phyloP scores from a whole-genome alignment of 1,140 invertebrate genomes.

The Cepaea nemoralis region DNA sequence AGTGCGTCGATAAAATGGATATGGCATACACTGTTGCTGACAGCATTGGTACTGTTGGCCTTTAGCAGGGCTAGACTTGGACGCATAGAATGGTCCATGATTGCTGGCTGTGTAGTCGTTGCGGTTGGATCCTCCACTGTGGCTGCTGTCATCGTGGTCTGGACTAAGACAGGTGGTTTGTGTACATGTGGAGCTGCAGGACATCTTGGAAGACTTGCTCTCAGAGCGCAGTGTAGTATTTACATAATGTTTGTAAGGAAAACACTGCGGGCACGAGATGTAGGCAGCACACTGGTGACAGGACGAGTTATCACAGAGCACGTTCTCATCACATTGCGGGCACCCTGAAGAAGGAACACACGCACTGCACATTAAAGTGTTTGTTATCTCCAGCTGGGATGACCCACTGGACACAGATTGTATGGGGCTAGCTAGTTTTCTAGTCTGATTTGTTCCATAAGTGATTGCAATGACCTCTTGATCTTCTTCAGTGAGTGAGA shows the following conservation, averaged over 20 bases:
- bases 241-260: conserved; percentile 35
- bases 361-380: neutral
- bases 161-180: conserved; percentile 47
- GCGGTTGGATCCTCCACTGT: conserved; percentile 6
- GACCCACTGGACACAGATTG: neutral
- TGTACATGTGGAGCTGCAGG: conserved; percentile 45
- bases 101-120: conserved; percentile 25
- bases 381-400: conserved; percentile 4
- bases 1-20: neutral
- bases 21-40: conserved; percentile 22
- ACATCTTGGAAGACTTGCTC: conserved; percentile 50
- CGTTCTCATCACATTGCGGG: conserved; percentile 23
- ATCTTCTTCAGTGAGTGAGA: conserved; percentile 38
- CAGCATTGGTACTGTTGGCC: conserved; percentile 25
- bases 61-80: conserved; percentile 24
- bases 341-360: conserved; percentile 22
- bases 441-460: conserved; percentile 24
- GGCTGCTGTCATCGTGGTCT: conserved; percentile 43
- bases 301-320: conserved; percentile 21
- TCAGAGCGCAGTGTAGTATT: conserved; percentile 42
- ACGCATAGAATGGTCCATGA: conserved; percentile 23
- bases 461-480: conserved; percentile 35
- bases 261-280: conserved; percentile 57
- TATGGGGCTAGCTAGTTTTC: conserved; percentile 17
- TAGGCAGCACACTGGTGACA: conserved; percentile 37